Base-by-base conservation (phyloP, 2,888 invertebrate genomes). In the Carterocephalus palaemon region DNA sequence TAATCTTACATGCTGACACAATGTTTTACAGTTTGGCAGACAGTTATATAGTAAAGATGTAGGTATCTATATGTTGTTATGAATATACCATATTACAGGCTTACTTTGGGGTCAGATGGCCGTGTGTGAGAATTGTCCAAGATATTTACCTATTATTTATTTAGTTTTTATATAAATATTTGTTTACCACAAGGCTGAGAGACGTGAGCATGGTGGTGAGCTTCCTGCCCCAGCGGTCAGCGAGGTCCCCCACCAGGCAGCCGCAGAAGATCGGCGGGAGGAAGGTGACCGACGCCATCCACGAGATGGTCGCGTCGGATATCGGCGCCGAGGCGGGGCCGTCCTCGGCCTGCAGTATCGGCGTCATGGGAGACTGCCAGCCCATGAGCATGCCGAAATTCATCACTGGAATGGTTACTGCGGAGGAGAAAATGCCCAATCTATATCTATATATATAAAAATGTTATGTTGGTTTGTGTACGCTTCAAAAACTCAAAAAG, bases 361-460 rank as follows among this genome's bases (percentile, higher is more conserved):
- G 84, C 1, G 89, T 81, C 73, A 88, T 88, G 1, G 89, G 89
- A 0, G 90, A 89, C 53, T 89, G 84, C 89, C 89, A 90, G 1
- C 89, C 90, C 63, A 88, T 79, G 47, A 88, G 73, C 71, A 87
- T 88, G 1, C 90, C 89, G 65, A 89, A 84, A 63, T 86, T 88
- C 39, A 90, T 64, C 4, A 88, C 84, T 8, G 89, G 86, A 40
- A 89, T 72, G 24, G 89, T 89, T 1, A 88, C 90, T 90, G 33
- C 6, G 76, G 0, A 64, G 65, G 49, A 15, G 8, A 28, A 28
- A 28, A 28, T 28, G 23, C n/a, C n/a, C n/a, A n/a, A n/a, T n/a
- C n/a, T 23, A 3, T 8, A 5, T 8, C 9, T 9, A 23, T 8
- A 23, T 4, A 23, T 9, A 23, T 5, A 8, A n/a, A n/a, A n/a